Percentiles rank a stretch among this genome's conserved stretches.
Conservation (phyloP, 2,888 invertebrate genomes). For the Auanema freiburgensis region DNA sequence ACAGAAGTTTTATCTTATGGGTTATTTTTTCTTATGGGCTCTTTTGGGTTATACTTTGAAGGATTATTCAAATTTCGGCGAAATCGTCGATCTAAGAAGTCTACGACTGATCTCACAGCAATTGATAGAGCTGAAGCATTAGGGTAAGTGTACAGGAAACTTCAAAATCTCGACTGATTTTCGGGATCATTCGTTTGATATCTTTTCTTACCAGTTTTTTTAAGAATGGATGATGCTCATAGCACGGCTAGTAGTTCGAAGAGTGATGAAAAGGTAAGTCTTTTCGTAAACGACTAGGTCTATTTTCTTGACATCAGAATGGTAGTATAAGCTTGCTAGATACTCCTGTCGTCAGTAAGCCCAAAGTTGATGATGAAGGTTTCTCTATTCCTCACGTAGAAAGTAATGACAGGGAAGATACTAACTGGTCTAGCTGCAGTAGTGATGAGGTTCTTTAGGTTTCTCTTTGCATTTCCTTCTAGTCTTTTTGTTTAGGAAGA, state of each 20-base stretch:
- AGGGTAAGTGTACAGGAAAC: not conserved
- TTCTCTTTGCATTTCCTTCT: not conserved
- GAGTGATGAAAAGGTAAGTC: slow-evolving; percentile 48
- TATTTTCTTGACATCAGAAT: slow-evolving; percentile 6
- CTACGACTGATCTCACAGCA: slow-evolving; percentile 14
- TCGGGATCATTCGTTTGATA: too few species aligned
- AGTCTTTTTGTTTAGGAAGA: slow-evolving; percentile 31
- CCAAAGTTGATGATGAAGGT: slow-evolving; percentile 46
- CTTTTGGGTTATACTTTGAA: slow-evolving; percentile 1
- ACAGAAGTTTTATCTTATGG: not conserved
- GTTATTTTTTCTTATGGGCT: not conserved
- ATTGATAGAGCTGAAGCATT: slow-evolving; percentile 1
- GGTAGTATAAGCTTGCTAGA: slow-evolving; percentile 27
- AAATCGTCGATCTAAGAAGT: slow-evolving; percentile 22
- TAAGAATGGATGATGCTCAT: slow-evolving; percentile 51
- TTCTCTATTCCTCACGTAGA: slow-evolving; percentile 14
- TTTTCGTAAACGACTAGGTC: not conserved
- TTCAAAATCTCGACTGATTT: too few species aligned
- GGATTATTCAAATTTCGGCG: slow-evolving; percentile 23
- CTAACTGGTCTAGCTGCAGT: slow-evolving; percentile 48
- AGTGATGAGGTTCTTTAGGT: slow-evolving; percentile 28
- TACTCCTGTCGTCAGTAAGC: slow-evolving; percentile 18
- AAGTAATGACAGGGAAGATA: slow-evolving; percentile 25
- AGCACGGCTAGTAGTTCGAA: slow-evolving; percentile 55
- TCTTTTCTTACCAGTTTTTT: slow-evolving; percentile 6